A percentile compares a stretch with the other conserved stretches of the same genome.
Conservation (phyloP, 2,888 invertebrate genomes). For the Mactromeris polynyma region DNA sequence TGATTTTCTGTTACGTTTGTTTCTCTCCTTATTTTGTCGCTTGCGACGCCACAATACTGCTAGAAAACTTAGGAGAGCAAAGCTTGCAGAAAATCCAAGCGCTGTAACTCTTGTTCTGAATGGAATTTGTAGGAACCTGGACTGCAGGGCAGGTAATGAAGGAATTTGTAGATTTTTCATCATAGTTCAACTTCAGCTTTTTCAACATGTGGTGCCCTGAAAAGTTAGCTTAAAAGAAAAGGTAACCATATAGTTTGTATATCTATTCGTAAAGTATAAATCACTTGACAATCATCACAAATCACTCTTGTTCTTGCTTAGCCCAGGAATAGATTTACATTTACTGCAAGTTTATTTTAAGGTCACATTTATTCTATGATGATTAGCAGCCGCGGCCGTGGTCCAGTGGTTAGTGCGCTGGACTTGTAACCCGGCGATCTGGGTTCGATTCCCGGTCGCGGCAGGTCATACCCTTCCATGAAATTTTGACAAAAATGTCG, state of each 20-base stretch:
- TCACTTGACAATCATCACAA: not conserved
- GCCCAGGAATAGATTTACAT: too few species aligned
- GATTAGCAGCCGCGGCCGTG: too few species aligned
- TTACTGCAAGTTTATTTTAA: not conserved
- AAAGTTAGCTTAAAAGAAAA: not conserved
- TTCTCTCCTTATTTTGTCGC: conserved; percentile 47
- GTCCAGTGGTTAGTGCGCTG: too few species aligned
- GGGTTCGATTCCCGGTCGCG: too few species aligned
- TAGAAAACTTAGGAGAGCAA: conserved; percentile 93
- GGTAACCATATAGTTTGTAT: not conserved
- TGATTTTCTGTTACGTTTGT: conserved; percentile 39
- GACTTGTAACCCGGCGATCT: too few species aligned
- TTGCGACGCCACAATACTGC: conserved; percentile 90
- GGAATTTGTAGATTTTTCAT: conserved; percentile 45
- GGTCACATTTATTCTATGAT: not conserved
- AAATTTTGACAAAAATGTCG: too few species aligned
- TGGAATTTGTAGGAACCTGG: conserved; percentile 71
- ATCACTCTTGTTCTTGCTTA: too few species aligned
- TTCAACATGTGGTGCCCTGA: not conserved
- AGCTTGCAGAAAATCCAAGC: conserved; percentile 92
- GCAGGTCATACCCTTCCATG: too few species aligned
- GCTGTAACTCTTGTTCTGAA: conserved; percentile 90
- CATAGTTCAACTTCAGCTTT: not conserved
- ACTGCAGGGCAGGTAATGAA: conserved; percentile 29
- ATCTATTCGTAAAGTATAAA: not conserved